Conservation (phyloP, 1,140 invertebrate species). For the Colletes gigas region DNA sequence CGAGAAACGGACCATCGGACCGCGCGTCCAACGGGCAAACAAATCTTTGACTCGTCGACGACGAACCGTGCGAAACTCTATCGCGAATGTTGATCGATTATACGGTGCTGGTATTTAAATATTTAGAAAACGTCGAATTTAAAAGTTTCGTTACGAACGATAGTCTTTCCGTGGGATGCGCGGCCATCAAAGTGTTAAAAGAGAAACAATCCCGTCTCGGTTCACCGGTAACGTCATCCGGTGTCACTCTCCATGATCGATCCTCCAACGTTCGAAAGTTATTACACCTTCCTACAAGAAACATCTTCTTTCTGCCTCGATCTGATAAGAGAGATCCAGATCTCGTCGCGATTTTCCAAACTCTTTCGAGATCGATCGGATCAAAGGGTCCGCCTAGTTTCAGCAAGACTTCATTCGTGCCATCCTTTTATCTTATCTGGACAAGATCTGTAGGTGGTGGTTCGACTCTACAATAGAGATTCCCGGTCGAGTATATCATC, state of each 20-base stretch:
- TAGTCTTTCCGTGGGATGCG: too few species aligned
- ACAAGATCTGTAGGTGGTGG: constrained; percentile 41
- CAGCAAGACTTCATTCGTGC: constrained; percentile 26
- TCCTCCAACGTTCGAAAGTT: not conserved
- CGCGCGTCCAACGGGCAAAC: not conserved
- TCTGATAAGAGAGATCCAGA: not conserved
- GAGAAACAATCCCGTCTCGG: too few species aligned
- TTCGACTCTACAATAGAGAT: constrained; percentile 49
- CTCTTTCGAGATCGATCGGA: constrained; percentile 11
- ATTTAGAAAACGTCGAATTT: too few species aligned
- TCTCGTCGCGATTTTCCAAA: constrained; percentile 23
- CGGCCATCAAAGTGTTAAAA: too few species aligned
- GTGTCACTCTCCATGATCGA: not conserved
- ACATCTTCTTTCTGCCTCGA: not conserved
- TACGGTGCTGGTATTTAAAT: too few species aligned
- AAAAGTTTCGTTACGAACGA: too few species aligned
- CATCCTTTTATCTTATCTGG: constrained; percentile 55
- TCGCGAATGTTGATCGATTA: too few species aligned
- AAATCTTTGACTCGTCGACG: too few species aligned
- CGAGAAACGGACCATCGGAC: constrained; percentile 25
- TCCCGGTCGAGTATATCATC: constrained; percentile 37
- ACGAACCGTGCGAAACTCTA: too few species aligned
- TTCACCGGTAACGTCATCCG: too few species aligned
- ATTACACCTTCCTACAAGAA: not conserved
- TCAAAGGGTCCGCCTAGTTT: not conserved